phyloP scores from a whole-genome alignment of 2,797 vertebrate species.

The Falco berigora region DNA sequence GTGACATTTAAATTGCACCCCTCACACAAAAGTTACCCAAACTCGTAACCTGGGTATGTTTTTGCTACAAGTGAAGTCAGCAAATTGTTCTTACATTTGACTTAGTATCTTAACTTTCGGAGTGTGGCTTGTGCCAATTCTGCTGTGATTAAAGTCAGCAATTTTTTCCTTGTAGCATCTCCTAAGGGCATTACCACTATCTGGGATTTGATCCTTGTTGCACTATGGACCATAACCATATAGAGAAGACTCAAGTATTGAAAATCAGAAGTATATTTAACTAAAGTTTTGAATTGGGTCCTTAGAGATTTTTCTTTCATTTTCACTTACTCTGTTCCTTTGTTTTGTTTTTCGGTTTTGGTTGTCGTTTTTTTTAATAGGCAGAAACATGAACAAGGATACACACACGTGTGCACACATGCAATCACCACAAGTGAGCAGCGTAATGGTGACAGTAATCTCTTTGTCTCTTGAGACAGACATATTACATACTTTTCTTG shows the following conservation, averaged over 20 bases:
- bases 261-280: background rate
- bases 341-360: background rate
- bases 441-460: background rate
- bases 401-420: rapidly evolving
- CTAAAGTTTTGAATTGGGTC: background rate
- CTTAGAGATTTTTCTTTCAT: background rate
- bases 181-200: background rate
- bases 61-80: background rate
- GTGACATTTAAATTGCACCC: background rate
- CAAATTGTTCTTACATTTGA: background rate
- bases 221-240: background rate
- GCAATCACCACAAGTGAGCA: background rate
- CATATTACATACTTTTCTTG: background rate
- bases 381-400: background rate
- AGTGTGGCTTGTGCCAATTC: background rate
- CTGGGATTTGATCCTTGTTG: background rate
- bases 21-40: background rate
- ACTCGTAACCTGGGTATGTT: background rate
- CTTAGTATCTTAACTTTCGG: background rate
- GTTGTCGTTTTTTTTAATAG: background rate
- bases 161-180: background rate
- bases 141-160: background rate
- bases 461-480: background rate
- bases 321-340: background rate
- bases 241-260: background rate